Base-by-base conservation (phyloP, 2,797 vertebrate genomes). In the Rhincodon typus region DNA sequence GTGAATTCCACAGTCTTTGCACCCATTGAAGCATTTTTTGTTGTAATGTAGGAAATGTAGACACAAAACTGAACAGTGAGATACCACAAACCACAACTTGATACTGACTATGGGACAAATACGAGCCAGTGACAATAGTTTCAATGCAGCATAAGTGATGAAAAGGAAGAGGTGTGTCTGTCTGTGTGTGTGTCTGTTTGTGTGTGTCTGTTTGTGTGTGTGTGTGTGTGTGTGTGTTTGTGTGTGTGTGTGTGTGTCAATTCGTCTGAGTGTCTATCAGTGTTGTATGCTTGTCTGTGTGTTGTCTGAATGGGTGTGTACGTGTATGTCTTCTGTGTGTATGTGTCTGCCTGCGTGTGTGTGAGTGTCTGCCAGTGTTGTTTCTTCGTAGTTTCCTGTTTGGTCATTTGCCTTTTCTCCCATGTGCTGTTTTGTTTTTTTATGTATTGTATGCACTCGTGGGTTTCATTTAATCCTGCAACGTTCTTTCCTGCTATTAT, bases 401-500 rank as follows among this genome's bases (percentile, higher is more conserved):
- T 46, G 66, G 62, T 23, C 57, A 95, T 25, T 69, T n/a, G 57
- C 42, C 25, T 87, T 66, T 67, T 62, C 42, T 30, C 42, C 62
- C 46, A 72, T 21, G 82, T 82, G 95, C 34, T 69, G n/a, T 88
- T 62, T 82, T 95, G 57, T 95, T 95, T 95, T 95, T 66, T 46
- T 95, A 82, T 88, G 82, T 69, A 93, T 69, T 93, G 42, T 93
- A 66, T 69, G 90, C 90, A 2, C 62, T 84, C 38, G 67, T 66
- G 79, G 82, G 57, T 42, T 95, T 88, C 46, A 62, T 84, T 57
- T 95, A 69, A 95, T 95, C 82, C 94, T 84, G 27, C 21, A 21
- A 84, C 25, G 79, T 38, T 46, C 84, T 88, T 57, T 95, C 79
- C 95, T 95, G 82, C 42, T 69, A 95, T 95, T 95, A 95, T 95